Conservation (phyloP, 2,888 invertebrate species). For the Euplagia quadripunctaria region DNA sequence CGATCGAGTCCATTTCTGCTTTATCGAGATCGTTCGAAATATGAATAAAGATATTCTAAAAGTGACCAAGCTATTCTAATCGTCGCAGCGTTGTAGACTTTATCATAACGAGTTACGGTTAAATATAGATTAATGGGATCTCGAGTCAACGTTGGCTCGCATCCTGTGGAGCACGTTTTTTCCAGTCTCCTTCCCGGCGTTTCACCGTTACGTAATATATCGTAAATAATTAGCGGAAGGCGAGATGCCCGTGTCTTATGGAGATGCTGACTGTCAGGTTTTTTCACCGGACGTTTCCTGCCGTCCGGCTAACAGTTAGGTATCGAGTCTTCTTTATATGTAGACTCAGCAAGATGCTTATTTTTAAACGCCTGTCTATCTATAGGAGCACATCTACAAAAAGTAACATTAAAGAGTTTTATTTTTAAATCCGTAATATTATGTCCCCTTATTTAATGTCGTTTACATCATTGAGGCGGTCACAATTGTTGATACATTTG, state of each 20-base stretch:
- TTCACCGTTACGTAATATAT: constrained; percentile 88
- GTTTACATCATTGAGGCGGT: constrained; percentile 23
- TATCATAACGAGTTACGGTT: constrained; percentile 63
- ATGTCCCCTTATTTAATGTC: constrained; percentile 30
- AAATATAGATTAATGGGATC: constrained; percentile 59
- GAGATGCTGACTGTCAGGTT: constrained; percentile 81
- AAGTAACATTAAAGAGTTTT: constrained; percentile 46
- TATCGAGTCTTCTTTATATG: constrained; percentile 58
- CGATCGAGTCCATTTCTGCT: constrained; percentile 76
- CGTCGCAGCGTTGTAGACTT: constrained; percentile 64
- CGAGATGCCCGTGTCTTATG: constrained; percentile 87
- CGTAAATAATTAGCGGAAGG: constrained; percentile 88
- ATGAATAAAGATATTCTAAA: constrained; percentile 86
- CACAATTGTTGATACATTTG: constrained; percentile 15
- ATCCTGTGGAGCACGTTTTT: constrained; percentile 85
- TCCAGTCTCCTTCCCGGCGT: constrained; percentile 84
- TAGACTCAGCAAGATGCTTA: constrained; percentile 50
- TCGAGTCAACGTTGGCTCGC: constrained; percentile 68
- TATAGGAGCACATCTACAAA: constrained; percentile 43
- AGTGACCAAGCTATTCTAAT: constrained; percentile 69
- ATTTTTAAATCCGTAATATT: constrained; percentile 23
- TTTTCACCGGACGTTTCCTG: constrained; percentile 80
- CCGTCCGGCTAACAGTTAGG: constrained; percentile 71
- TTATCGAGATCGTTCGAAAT: constrained; percentile 84
- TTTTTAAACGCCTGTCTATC: constrained; percentile 39